Conservation (phyloP, 2,888 invertebrate genomes). For the Ornithoptera alexandrae region DNA sequence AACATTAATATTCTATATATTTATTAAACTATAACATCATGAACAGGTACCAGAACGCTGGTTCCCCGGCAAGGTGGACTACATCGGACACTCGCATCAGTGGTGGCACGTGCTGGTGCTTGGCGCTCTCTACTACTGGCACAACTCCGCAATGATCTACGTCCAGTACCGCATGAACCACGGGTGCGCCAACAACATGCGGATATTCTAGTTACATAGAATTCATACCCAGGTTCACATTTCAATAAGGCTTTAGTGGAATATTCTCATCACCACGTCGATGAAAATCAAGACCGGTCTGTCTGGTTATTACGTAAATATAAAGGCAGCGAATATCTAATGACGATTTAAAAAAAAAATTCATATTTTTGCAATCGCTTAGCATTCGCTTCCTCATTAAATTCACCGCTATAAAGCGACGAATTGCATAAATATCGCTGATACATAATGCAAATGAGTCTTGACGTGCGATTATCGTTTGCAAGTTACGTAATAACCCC, state of each 20-base stretch:
- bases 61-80: slow-evolving; percentile 92
- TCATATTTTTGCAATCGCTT: no score
- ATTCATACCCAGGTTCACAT: not conserved
- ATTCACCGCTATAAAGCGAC: no score
- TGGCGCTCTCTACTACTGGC: slow-evolving; percentile 95
- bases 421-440: no score
- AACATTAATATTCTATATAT: not conserved
- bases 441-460: no score
- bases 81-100: slow-evolving; percentile 96
- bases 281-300: not conserved
- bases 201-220: slow-evolving; percentile 70
- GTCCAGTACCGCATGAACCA: slow-evolving; percentile 90
- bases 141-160: slow-evolving; percentile 90
- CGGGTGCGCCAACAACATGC: slow-evolving; percentile 84
- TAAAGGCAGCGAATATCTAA: no score
- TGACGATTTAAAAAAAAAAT: no score
- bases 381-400: no score
- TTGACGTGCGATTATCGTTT: no score
- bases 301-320: not conserved
- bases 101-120: slow-evolving; percentile 98
- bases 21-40: not conserved
- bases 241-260: not conserved
- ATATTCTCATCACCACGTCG: not conserved
- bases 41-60: slow-evolving; percentile 90
- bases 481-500: no score